Base-by-base conservation (phyloP, 2,888 invertebrate species). In the Hofmannophila pseudospretella region DNA sequence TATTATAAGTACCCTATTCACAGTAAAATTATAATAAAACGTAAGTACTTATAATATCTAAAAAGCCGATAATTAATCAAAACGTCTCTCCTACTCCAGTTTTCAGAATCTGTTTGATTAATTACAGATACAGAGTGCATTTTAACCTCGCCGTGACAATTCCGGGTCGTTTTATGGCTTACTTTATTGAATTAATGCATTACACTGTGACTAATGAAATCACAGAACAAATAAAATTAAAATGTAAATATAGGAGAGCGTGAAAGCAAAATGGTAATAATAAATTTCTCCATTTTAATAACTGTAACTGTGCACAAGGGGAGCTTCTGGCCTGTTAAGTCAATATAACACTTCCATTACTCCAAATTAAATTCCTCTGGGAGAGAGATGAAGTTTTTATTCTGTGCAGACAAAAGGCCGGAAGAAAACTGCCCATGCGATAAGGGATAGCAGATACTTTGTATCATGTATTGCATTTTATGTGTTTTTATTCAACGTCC, bases 331-430 rank as follows among this genome's bases (percentile, higher is more conserved):
- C 79, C 84, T 86, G 84, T 82, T 86, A 84, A 86, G 86, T 85
- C 86, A 86, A 85, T 86, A 85, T 85, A 86, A 86, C 86, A 86
- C 85, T 85, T 85, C 86, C 86, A 86, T 85, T 85, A 86, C 81
- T 82, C 71, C 75, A 85, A 85, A 86, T 86, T 85, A 86, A 86
- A 86, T 86, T 86, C 86, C 84, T 79, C 58, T 71, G 86, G 84
- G 85, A 82, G 79, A 58, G 79, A 75, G 73, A 85, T 82, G 78
- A 82, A 81, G 81, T 85, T 86, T 85, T 86, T 85, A 81, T 85
- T 73, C 68, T 49, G 63, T 57, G 48, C 72, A 75, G 73, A 80
- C 72, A 76, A 82, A 74, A 67, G 62, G 60, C 44, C 53, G 59
- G 57, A 76, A 75, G 72, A 69, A 67, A 65, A 61, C 69, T 70